Percentiles rank a stretch among this genome's conserved stretches.
Conservation (phyloP, 2,888 invertebrate species). For the Conomelus anceps region DNA sequence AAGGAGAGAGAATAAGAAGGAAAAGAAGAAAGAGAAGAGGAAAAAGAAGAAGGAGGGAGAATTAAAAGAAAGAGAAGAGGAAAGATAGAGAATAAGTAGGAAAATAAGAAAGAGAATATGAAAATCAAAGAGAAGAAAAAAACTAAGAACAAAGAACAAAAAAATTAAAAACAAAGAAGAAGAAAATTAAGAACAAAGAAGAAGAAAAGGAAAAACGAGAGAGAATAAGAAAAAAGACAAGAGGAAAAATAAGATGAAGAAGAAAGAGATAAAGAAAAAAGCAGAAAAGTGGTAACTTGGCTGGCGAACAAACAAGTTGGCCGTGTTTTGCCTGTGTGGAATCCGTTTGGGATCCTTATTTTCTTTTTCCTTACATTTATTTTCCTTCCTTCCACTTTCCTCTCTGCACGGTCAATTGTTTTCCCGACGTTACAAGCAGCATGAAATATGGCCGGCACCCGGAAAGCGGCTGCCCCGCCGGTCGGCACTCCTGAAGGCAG, state of each 20-base stretch:
- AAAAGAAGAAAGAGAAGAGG: background rate
- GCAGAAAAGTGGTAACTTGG: background rate
- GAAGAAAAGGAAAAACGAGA: background rate
- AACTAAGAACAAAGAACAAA: no score
- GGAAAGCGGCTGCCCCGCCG: no score
- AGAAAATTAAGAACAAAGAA: background rate
- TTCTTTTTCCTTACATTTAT: background rate
- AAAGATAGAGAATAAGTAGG: no score
- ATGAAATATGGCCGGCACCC: background rate
- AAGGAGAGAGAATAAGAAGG: background rate
- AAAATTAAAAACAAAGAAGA: no score
- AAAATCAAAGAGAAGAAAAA: no score
- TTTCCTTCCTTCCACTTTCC: background rate
- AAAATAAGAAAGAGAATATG: no score
- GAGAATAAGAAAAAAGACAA: background rate
- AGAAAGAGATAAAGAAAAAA: background rate
- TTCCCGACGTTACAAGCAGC: background rate
- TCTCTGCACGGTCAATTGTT: background rate
- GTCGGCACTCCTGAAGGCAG: background rate
- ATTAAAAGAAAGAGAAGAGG: no score
- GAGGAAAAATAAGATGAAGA: background rate
- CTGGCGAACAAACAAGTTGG: background rate
- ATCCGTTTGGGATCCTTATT: background rate
- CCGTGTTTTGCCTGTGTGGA: background rate
- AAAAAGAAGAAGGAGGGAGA: no score